Base-by-base conservation (phyloP, 2,888 invertebrate genomes). In the Monoplex corrugatus region DNA sequence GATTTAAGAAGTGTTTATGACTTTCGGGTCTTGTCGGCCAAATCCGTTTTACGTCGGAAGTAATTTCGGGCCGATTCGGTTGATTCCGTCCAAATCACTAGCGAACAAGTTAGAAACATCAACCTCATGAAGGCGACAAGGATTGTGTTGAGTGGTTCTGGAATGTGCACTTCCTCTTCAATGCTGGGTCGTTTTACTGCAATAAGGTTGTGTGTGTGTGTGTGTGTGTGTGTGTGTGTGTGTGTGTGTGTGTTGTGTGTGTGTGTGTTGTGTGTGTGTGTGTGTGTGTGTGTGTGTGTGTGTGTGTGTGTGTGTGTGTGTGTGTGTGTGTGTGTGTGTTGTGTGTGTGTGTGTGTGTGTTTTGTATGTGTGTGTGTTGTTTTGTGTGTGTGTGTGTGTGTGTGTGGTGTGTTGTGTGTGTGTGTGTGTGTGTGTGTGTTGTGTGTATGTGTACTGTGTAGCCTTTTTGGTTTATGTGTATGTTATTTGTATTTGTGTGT, bases 31-130 rank as follows among this genome's bases (percentile, higher is more conserved):
- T 86, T 68, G 63, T 86, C 86, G 86, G 86, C 68, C 72, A n/a
- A 86, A 50, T 86, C 86, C 86, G 86, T 68, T 72, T 68, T 35
- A 40, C 68, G 68, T 86, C 86, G 86, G 68, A 86, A 86, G 72
- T 68, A 43, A 72, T 72, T 86, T 72, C 68, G 72, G 72, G 43
- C 86, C 72, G 23, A 86, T 68, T 68, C 68, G 72, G 86, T 86
- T 86, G 68, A 86, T 86, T 86, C 72, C 86, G 86, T 86, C 72
- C 86, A 35, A 86, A 86, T 68, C 86, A 44, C 44, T 72, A 16
- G n/a, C 45, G 86, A 86, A 86, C 68, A 72, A 44, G 68, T 40
- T 40, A 32, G 86, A 72, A 72, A 82, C 44, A 82, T 82, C 45
- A 44, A 45, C 44, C 28, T 44, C 82, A 40, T 32, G 16, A 45